A percentile compares a stretch with the other conserved stretches of the same genome.
Evolutionary conservation across 2,888 invertebrate species (phyloP).

Genomic region (Anagyrus pseudococci): DNA sequence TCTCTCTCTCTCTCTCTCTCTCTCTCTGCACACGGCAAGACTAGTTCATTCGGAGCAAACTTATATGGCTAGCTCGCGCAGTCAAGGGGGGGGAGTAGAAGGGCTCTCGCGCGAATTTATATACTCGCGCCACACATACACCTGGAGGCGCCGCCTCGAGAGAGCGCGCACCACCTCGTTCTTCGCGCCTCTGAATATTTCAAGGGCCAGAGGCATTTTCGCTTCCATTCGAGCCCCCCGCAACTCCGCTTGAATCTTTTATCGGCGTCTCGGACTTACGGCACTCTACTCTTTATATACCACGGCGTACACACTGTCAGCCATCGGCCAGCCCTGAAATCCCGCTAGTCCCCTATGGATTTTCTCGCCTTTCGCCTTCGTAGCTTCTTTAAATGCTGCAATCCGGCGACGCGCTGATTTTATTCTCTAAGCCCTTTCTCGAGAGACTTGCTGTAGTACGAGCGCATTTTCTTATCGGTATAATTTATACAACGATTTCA

Average conservation of each 20-base stretch:
- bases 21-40: slow-evolving; percentile 46
- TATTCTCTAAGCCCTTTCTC: too few relatives aligned
- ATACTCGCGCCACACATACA: too few relatives aligned
- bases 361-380: background rate
- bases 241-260: slow-evolving; percentile 22
- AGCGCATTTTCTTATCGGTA: too few relatives aligned
- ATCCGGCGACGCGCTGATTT: background rate
- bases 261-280: slow-evolving; percentile 22
- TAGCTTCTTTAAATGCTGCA: too few relatives aligned
- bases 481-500: too few relatives aligned
- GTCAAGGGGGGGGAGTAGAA: too few relatives aligned
- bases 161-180: background rate
- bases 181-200: slow-evolving; percentile 32
- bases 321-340: too few relatives aligned
- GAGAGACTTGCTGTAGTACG: too few relatives aligned
- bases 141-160: too few relatives aligned
- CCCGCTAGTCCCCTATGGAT: background rate
- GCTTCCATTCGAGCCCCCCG: background rate
- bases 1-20: too few relatives aligned
- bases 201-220: background rate
- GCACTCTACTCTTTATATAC: too few relatives aligned
- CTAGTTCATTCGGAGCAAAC: slow-evolving; percentile 48
- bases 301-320: background rate
- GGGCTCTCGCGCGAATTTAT: too few relatives aligned
- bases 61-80: slow-evolving; percentile 32